Evolutionary conservation across 2,113 vertebrate genomes (phyloP).

Genomic region (Coptodon rendalli): DNA sequence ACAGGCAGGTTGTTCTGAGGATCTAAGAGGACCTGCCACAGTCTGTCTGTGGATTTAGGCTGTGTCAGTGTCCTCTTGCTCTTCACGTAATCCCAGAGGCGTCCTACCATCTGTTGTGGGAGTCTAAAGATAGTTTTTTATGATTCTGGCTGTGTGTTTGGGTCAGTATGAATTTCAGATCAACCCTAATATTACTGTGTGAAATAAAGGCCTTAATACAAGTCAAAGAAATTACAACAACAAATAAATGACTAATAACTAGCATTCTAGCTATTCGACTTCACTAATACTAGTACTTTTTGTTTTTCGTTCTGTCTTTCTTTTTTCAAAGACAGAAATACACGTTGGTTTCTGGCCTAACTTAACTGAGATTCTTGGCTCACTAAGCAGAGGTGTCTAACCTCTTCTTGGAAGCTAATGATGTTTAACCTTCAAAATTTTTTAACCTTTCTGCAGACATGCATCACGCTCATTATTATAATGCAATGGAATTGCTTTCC

Average conservation of each 20-base stretch:
- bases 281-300: background rate
- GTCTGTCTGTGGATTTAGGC: background rate
- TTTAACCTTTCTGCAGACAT: background rate
- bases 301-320: background rate
- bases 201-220: background rate
- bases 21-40: background rate
- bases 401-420: background rate
- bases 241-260: background rate
- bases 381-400: background rate
- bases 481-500: background rate
- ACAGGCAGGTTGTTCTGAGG: background rate
- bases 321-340: background rate
- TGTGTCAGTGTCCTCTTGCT: background rate
- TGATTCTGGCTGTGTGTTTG: background rate
- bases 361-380: background rate
- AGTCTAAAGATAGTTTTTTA: background rate
- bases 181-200: background rate
- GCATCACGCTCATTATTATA: background rate
- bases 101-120: background rate
- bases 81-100: background rate
- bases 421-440: background rate
- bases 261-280: background rate
- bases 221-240: background rate
- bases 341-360: background rate
- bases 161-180: background rate